A percentile compares a stretch with the other conserved stretches of the same genome.
Evolutionary conservation across 1,140 invertebrate species (phyloP).

Genomic region (Oncopeltus fasciatus): DNA sequence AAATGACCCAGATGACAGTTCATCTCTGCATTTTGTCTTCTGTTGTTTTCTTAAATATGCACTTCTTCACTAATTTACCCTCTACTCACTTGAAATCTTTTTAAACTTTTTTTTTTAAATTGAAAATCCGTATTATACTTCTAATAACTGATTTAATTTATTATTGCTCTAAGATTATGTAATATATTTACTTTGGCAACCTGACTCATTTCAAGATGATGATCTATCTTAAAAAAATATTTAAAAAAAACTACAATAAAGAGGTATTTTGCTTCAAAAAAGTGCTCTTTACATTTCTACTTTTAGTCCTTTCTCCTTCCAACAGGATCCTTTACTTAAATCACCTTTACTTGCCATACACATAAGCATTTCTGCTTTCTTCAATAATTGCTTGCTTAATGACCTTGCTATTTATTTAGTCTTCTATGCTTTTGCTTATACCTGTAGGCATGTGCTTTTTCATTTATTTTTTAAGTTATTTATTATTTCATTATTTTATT

Average conservation of each 20-base stretch:
- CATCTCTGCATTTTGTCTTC: too few species aligned
- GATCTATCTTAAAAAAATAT: too few species aligned
- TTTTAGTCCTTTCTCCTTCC: background rate
- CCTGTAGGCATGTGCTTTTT: background rate
- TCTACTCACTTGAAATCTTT: too few species aligned
- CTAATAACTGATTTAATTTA: background rate
- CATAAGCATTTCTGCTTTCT: background rate
- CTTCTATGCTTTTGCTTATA: slow-evolving; percentile 4
- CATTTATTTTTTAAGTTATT: background rate
- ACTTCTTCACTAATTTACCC: too few species aligned
- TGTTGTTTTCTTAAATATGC: too few species aligned
- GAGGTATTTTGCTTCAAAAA: background rate
- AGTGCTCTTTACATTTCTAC: background rate
- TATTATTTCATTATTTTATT: background rate
- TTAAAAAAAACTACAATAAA: too few species aligned
- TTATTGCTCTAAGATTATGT: background rate
- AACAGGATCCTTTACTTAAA: background rate
- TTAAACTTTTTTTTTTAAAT: background rate
- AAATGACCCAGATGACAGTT: too few species aligned
- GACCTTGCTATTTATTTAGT: background rate
- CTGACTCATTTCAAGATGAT: too few species aligned
- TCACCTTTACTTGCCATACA: background rate
- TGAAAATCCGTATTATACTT: background rate
- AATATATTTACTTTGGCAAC: too few species aligned
- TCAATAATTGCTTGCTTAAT: background rate